Base-by-base conservation (phyloP, 2,797 vertebrate genomes). In the Phoxinus dragarum region DNA sequence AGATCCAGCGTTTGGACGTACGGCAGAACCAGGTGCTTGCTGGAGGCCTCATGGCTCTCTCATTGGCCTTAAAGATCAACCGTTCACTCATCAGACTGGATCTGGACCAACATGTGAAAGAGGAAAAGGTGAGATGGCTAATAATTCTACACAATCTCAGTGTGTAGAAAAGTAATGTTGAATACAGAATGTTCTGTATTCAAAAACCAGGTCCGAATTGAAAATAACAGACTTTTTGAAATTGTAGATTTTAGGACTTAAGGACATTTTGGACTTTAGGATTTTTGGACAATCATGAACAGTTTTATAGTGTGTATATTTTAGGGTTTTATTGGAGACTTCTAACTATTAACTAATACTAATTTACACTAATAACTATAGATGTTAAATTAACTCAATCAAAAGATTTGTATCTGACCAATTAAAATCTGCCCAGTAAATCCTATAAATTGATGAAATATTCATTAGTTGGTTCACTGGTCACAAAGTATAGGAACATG, bases 11-110 rank as follows among this genome's bases (percentile, higher is more conserved):
- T 1, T 88, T 96, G 86, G 94, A 96, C 79, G 82, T 95, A 34
- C 87, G 89, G 80, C 89, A 91, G 80, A 96, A 96, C 42, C 79
- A 88, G 64, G 90, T 96, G 71, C 92, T 93, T 31, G 85, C 93
- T 0, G 95, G 93, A n/a, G 95, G 95, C 2, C 90, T 96, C 80
- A 94, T 96, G 95, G 95, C 95, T 5, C 86, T 96, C 76, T 92
- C 93, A 31, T 89, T 95, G 77, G 93, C 94, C 64, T 89, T 96
- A 90, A 94, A 91, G 87, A 94, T 96, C 86, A 96, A 96, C 91
- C 74, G 0, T 16, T 94, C 94, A 7, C 90, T 96, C 21, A 75
- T 85, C 36, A 71, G 84, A 11, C 89, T 96, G 89, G 91, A 95
- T 67, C 67, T 95, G 81, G 95, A 95, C 86, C 83, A 76, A 40